Percentiles rank a stretch among this genome's conserved stretches.
Conservation (phyloP, 2,888 invertebrate genomes). For the Philaethria dido region DNA sequence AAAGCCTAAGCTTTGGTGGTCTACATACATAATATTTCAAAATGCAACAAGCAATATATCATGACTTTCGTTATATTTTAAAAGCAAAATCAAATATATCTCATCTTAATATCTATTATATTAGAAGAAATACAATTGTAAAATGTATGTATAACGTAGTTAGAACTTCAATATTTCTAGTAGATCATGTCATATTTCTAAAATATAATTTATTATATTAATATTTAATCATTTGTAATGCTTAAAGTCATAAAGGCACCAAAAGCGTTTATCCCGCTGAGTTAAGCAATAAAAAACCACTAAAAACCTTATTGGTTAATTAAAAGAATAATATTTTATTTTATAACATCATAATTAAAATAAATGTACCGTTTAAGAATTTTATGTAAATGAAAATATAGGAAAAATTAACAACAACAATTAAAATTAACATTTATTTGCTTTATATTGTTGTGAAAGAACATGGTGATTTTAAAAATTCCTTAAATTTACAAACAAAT, state of each 20-base stretch:
- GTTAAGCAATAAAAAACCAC: conserved; percentile 37
- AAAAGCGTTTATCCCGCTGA: conserved; percentile 27
- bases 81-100: not conserved
- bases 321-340: conserved; percentile 28
- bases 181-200: not conserved
- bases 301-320: conserved; percentile 33
- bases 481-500: not conserved
- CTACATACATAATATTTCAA: not conserved
- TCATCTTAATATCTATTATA: not conserved
- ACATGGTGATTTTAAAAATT: not conserved
- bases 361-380: conserved; percentile 25
- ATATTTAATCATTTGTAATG: conserved; percentile 5
- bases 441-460: not conserved
- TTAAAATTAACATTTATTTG: not conserved
- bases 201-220: not conserved
- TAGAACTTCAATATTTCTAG: no score
- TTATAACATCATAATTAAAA: conserved; percentile 32
- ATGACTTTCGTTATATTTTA: not conserved
- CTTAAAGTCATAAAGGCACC: conserved; percentile 25
- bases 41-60: not conserved
- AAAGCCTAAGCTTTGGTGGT: conserved; percentile 34
- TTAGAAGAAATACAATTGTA: not conserved
- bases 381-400: conserved; percentile 8
- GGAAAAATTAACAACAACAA: no score
- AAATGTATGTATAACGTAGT: no score